These are phyloP conservation scores for Passer montanus DNA, from an alignment of 2,113 vertebrate species.

Conservation along the genomic window DNA sequence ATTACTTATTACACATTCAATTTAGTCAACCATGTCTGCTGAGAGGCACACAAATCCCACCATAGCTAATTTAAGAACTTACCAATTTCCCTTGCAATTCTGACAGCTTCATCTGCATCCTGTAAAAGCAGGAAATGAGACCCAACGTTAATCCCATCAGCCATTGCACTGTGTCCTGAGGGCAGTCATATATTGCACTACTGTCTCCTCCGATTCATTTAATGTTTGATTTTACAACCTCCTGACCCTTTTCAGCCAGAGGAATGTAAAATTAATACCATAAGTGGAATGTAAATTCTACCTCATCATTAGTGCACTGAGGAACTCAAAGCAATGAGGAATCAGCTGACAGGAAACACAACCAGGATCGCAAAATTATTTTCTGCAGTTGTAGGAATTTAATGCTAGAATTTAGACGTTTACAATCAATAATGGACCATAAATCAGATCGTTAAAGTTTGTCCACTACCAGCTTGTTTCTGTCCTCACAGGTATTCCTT, in stretches of 20 bases:
- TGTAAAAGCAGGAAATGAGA: slow-evolving; percentile 85
- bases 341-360: slow-evolving; percentile 76
- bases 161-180: slow-evolving; percentile 79
- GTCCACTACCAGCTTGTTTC: slow-evolving; percentile 65
- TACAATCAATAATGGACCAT: slow-evolving; percentile 77
- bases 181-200: slow-evolving; percentile 83
- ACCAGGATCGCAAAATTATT: slow-evolving; percentile 68
- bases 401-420: slow-evolving; percentile 78
- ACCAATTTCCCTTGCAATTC: slow-evolving; percentile 94
- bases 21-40: slow-evolving; percentile 77
- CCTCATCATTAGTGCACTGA: slow-evolving; percentile 77
- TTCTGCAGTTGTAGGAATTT: slow-evolving; percentile 77
- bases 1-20: slow-evolving; percentile 77
- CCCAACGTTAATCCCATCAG: slow-evolving; percentile 82
- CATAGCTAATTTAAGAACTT: slow-evolving; percentile 84
- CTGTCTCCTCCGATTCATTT: slow-evolving; percentile 85
- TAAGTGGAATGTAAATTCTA: slow-evolving; percentile 83
- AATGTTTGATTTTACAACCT: slow-evolving; percentile 85
- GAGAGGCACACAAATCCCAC: slow-evolving; percentile 76
- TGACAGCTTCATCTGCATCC: slow-evolving; percentile 95
- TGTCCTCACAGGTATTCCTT: slow-evolving; percentile 49
- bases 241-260: slow-evolving; percentile 82
- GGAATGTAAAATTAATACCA: slow-evolving; percentile 87
- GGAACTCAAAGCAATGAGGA: slow-evolving; percentile 69
- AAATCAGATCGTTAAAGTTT: slow-evolving; percentile 78